Percentiles rank a stretch among this genome's conserved stretches.
Conservation (phyloP, 2,888 invertebrate species). For the Piscicola geometra region DNA sequence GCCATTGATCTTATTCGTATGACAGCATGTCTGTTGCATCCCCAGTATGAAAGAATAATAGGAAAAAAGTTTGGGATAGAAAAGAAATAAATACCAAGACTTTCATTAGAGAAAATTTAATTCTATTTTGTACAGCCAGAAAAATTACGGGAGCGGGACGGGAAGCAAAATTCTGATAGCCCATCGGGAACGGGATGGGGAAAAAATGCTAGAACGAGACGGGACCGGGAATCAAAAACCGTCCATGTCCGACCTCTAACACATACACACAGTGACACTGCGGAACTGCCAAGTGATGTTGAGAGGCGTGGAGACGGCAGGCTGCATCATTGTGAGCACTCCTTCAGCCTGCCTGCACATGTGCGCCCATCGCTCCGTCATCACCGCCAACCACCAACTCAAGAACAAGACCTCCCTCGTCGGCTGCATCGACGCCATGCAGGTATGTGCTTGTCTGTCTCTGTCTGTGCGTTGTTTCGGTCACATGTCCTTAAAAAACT, state of each 20-base stretch:
- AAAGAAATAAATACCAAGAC: too few relatives aligned
- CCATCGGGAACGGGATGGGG: too few relatives aligned
- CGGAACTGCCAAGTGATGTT: slow-evolving; percentile 83
- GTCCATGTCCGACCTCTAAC: neutral
- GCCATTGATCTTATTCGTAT: too few relatives aligned
- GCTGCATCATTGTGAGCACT: slow-evolving; percentile 92
- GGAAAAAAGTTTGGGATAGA: too few relatives aligned
- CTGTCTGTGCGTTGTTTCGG: neutral
- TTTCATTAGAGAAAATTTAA: too few relatives aligned
- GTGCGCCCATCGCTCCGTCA: slow-evolving; percentile 78
- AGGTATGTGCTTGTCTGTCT: slow-evolving; percentile 61
- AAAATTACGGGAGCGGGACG: too few relatives aligned
- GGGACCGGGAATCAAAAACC: neutral
- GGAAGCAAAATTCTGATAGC: too few relatives aligned
- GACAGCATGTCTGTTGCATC: too few relatives aligned
- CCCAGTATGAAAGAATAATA: too few relatives aligned
- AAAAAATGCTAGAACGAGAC: too few relatives aligned
- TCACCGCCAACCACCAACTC: slow-evolving; percentile 72
- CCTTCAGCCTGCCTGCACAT: slow-evolving; percentile 91
- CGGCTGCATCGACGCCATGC: slow-evolving; percentile 91
- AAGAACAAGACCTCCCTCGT: slow-evolving; percentile 94
- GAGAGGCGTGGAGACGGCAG: slow-evolving; percentile 91
- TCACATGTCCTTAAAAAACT: neutral
- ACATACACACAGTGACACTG: slow-evolving; percentile 64
- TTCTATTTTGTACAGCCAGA: too few relatives aligned